These are phyloP conservation scores for Lamprologus callipterus DNA, from an alignment of 2,113 vertebrate species.

Conservation along the genomic window DNA sequence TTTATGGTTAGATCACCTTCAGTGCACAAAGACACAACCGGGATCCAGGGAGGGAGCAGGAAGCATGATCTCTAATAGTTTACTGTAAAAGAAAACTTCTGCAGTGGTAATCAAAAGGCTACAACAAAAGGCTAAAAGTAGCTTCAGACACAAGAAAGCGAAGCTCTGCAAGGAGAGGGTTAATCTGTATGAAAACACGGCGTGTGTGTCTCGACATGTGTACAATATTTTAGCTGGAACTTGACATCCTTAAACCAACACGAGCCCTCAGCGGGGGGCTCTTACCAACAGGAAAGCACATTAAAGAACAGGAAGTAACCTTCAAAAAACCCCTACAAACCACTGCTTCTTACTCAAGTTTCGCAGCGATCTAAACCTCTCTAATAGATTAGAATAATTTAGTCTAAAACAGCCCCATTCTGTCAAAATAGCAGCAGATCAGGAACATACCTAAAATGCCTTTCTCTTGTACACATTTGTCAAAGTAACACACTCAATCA, in stretches of 20 bases:
- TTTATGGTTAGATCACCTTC: not conserved
- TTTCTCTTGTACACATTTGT: constrained; percentile 59
- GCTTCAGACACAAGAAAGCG: not conserved
- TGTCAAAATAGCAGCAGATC: constrained; percentile 63
- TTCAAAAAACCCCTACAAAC: constrained; percentile 32
- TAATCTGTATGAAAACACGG: constrained; percentile 21
- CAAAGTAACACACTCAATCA: constrained; percentile 58
- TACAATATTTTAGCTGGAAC: constrained; percentile 50
- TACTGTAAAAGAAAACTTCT: constrained; percentile 2
- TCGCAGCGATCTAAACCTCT: constrained; percentile 44
- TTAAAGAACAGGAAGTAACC: constrained; percentile 61
- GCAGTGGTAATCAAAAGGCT: not conserved
- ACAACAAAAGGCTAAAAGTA: not conserved
- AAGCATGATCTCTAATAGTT: constrained; percentile 54
- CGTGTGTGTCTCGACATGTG: constrained; percentile 39
- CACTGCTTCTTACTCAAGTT: constrained; percentile 41
- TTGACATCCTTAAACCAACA: constrained; percentile 45
- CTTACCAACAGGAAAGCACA: constrained; percentile 58
- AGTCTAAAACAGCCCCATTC: constrained; percentile 64
- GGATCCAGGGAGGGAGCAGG: constrained; percentile 11
- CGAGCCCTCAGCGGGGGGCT: constrained; percentile 34
- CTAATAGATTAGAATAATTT: constrained; percentile 67
- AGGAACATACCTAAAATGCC: constrained; percentile 61
- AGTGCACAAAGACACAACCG: not conserved
- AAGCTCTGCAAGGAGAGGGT: not conserved